These are phyloP conservation scores for Leucoraja ocellata DNA, from an alignment of 2,797 vertebrate genomes.

Conservation along the genomic window DNA sequence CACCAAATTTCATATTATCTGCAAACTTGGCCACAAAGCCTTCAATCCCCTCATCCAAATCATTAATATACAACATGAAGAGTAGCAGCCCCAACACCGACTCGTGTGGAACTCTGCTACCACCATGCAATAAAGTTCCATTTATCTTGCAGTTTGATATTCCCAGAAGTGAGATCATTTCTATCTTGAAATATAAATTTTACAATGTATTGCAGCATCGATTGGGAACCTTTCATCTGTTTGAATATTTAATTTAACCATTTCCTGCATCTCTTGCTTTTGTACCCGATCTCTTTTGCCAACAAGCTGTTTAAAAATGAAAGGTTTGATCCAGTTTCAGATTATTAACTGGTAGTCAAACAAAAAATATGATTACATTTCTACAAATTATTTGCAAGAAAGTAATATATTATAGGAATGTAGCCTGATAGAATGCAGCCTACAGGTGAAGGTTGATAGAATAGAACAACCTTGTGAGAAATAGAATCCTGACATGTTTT, in stretches of 20 bases:
- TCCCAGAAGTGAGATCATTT: not conserved
- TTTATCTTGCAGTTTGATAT: not conserved
- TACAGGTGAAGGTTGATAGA: not conserved
- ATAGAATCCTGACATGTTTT: not conserved
- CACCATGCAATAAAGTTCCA: not conserved
- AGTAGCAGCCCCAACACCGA: too few species aligned
- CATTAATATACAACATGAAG: too few species aligned
- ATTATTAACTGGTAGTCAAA: not conserved
- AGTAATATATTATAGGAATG: not conserved
- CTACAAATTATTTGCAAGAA: not conserved
- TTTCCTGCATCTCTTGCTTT: not conserved
- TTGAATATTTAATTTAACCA: not conserved
- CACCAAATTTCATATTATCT: too few species aligned
- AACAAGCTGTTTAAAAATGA: not conserved
- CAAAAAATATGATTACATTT: not conserved
- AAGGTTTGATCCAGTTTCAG: not conserved
- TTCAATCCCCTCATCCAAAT: too few species aligned
- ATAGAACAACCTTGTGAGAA: not conserved
- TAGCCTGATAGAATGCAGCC: not conserved
- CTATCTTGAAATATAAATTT: not conserved
- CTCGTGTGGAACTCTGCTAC: too few species aligned
- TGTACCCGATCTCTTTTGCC: not conserved
- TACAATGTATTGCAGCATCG: not conserved
- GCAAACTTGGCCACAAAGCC: too few species aligned
- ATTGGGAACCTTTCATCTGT: not conserved